phyloP scores from a whole-genome alignment of 2,888 invertebrate genomes.

The Taphrorychus bicolor region DNA sequence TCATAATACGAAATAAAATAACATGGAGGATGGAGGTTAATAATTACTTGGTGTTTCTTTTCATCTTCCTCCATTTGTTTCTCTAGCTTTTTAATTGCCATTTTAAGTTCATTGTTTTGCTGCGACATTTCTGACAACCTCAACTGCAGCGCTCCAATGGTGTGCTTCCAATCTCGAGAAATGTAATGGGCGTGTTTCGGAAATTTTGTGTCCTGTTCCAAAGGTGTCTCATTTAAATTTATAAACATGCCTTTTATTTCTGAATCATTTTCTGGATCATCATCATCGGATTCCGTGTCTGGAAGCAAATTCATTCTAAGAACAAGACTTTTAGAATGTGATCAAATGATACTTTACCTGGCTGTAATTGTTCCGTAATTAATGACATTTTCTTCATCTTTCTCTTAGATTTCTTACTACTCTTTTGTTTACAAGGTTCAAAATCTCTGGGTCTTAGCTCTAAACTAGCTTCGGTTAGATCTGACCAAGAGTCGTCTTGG shows the following conservation, averaged over 20 bases:
- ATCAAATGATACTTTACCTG: too few relatives aligned
- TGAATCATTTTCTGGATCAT: too few relatives aligned
- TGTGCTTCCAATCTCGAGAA: constrained; percentile 48
- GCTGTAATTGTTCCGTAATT: too few relatives aligned
- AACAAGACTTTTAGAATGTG: too few relatives aligned
- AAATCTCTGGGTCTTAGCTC: too few relatives aligned
- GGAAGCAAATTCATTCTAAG: too few relatives aligned
- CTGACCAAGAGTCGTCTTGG: constrained; percentile 46
- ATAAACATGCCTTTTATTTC: background rate
- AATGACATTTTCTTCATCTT: too few relatives aligned
- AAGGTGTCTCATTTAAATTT: background rate
- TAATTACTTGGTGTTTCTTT: constrained; percentile 28
- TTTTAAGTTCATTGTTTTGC: constrained; percentile 48
- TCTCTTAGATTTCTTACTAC: too few relatives aligned
- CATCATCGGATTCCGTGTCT: too few relatives aligned
- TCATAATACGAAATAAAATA: too few relatives aligned
- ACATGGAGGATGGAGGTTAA: too few relatives aligned
- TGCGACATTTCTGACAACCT: constrained; percentile 47
- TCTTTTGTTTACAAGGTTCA: too few relatives aligned
- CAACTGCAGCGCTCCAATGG: constrained; percentile 46
- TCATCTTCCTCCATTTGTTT: constrained; percentile 35
- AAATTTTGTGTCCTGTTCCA: background rate
- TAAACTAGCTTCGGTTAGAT: constrained; percentile 43
- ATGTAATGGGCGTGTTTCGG: constrained; percentile 45
- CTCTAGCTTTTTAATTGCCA: constrained; percentile 39